Percentiles rank a stretch among this genome's conserved stretches.
Conservation (phyloP, 2,113 vertebrate genomes). For the Ascaphus truei region DNA sequence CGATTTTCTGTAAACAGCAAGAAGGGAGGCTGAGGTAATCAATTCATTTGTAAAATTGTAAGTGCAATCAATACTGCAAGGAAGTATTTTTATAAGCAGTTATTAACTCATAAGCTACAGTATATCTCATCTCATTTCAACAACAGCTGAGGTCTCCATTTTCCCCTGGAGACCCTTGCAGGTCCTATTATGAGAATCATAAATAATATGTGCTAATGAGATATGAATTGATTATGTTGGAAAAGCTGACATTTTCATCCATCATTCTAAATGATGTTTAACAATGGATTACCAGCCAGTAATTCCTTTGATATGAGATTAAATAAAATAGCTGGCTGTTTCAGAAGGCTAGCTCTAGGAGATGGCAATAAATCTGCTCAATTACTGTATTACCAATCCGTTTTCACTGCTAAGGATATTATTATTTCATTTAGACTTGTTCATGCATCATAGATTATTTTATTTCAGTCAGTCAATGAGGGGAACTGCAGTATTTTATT, state of each 20-base stretch:
- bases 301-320: slow-evolving; percentile 92
- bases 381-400: slow-evolving; percentile 86
- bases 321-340: slow-evolving; percentile 92
- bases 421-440: slow-evolving; percentile 97
- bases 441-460: slow-evolving; percentile 94
- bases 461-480: slow-evolving; percentile 91
- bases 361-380: slow-evolving; percentile 91
- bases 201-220: slow-evolving; percentile 96
- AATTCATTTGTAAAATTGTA: slow-evolving; percentile 71
- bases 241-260: slow-evolving; percentile 86
- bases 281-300: slow-evolving; percentile 88
- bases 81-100: slow-evolving; percentile 94
- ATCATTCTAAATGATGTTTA: slow-evolving; percentile 95
- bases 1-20: slow-evolving; percentile 44
- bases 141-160: slow-evolving; percentile 82
- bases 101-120: slow-evolving; percentile 99
- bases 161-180: slow-evolving; percentile 64
- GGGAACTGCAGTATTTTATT: slow-evolving; percentile 85
- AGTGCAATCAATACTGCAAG: slow-evolving; percentile 81
- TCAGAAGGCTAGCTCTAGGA: slow-evolving; percentile 78
- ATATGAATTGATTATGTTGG: slow-evolving; percentile 92
- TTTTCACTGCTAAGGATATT: slow-evolving; percentile 94
- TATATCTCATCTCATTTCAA: slow-evolving; percentile 95
- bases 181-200: slow-evolving; percentile 87
- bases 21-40: slow-evolving; percentile 54